phyloP scores from a whole-genome alignment of 2,113 vertebrate genomes.

The Rhadina sibilatrix region DNA sequence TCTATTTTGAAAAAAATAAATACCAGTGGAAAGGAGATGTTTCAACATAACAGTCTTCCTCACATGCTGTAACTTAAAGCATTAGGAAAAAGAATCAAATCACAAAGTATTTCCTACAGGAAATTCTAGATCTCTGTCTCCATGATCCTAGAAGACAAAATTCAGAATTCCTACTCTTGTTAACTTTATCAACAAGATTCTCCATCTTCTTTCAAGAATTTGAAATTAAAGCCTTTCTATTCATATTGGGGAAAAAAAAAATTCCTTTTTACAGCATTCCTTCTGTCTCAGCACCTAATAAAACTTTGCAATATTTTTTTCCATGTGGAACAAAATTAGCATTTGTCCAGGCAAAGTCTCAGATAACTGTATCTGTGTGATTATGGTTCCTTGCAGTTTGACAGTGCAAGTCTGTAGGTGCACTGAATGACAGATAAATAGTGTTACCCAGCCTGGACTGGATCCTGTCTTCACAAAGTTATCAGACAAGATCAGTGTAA shows the following conservation, averaged over 20 bases:
- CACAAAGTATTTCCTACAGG: not conserved
- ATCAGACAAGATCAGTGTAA: not conserved
- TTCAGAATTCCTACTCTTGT: not conserved
- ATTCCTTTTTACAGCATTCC: not conserved
- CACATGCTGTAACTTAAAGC: not conserved
- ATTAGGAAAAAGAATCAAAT: not conserved
- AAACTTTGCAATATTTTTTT: not conserved
- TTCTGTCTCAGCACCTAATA: not conserved
- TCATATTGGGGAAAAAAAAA: not conserved
- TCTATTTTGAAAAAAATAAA: not conserved
- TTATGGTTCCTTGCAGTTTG: not conserved
- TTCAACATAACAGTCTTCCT: not conserved
- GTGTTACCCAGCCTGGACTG: not conserved
- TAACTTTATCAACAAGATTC: not conserved
- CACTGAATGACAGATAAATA: not conserved
- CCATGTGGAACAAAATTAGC: not conserved
- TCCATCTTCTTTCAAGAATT: not conserved
- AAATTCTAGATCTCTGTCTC: not conserved
- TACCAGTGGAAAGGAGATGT: not conserved
- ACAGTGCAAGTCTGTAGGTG: not conserved
- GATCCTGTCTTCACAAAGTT: not conserved
- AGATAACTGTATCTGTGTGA: not conserved
- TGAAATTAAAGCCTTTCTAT: not conserved
- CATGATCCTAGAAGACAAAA: not conserved
- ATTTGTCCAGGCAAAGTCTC: not conserved